These are phyloP conservation scores for Pardosa pseudoannulata DNA, from an alignment of 2,888 invertebrate genomes.

Conservation along the genomic window DNA sequence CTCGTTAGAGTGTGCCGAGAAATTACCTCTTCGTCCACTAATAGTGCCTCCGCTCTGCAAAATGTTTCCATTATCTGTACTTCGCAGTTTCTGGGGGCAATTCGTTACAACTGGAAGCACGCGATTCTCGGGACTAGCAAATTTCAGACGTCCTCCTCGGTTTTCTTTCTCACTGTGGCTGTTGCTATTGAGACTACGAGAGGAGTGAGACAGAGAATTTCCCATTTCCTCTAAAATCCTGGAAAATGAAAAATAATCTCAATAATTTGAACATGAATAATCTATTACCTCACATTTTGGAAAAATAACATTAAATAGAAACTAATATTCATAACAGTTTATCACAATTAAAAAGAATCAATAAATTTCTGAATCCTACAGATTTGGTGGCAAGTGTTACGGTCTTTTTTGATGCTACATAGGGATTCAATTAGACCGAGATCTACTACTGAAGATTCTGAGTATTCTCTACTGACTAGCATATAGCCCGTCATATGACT, in stretches of 20 bases:
- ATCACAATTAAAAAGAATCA: no score
- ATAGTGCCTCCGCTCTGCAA: slow-evolving; percentile 90
- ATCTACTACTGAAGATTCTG: no score
- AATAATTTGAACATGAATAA: no score
- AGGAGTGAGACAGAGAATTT: slow-evolving; percentile 54
- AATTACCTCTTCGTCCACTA: slow-evolving; percentile 80
- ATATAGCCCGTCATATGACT: no score
- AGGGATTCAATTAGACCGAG: no score
- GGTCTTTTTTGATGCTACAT: no score
- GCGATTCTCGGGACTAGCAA: slow-evolving; percentile 58
- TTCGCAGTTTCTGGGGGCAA: slow-evolving; percentile 80
- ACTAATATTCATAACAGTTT: no score
- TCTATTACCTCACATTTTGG: no score
- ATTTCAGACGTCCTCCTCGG: slow-evolving; percentile 5
- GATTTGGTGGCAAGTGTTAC: no score
- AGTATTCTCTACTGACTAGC: no score
- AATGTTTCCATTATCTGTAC: slow-evolving; percentile 89
- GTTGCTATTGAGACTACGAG: neutral
- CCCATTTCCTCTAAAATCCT: slow-evolving; percentile 38
- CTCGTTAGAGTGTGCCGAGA: neutral
- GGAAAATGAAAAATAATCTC: neutral
- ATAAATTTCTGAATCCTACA: no score
- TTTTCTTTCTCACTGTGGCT: neutral
- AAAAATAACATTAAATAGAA: no score
- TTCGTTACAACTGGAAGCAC: slow-evolving; percentile 52